Base-by-base conservation (phyloP, 2,113 vertebrate species). In the Archocentrus centrarchus region DNA sequence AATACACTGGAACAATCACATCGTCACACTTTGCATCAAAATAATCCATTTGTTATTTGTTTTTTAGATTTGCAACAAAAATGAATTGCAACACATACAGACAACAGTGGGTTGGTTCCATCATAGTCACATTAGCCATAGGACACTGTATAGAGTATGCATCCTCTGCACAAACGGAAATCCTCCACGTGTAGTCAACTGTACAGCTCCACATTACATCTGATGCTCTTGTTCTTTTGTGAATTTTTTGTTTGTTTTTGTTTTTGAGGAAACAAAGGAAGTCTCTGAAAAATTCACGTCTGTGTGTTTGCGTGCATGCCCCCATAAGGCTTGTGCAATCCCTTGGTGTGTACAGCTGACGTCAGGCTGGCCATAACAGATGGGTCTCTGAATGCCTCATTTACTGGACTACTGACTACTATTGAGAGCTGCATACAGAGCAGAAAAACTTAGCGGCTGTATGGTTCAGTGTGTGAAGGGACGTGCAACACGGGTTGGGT, bases 321-420 rank as follows among this genome's bases (percentile, higher is more conserved):
- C 76, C 76, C 60, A 75, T 55, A 59, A 77, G 80, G 61, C 77
- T 50, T 39, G 53, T 79, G 35, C 9, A 24, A 24, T 82, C 57
- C 80, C 64, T 58, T 60, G 61, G 66, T 78, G 79, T 68, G 27
- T 61, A 30, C 14, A 90, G 88, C 88, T 88, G 88, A 81, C 79
- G 32, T 77, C 79, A 84, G 64, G 32, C 75, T 77, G 55, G 68
- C 83, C 58, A 24, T 22, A 18, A 77, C 90, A 91, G 88, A 89
- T 89, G 90, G 87, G 83, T 83, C 80, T 75, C 50, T 83, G 59
- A 79, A 62, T 66, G 79, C 86, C 39, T 82, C 64, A 75, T 90
- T 86, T 70, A 83, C 77, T 85, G 57, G 30, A 85, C 76, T 59
- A 30, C 47, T 59, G 35, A 27, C 60, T 55, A 5, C 77, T 80